Evolutionary conservation across 2,797 vertebrate species (phyloP).

Genomic region (Neosalanx taihuensis): DNA sequence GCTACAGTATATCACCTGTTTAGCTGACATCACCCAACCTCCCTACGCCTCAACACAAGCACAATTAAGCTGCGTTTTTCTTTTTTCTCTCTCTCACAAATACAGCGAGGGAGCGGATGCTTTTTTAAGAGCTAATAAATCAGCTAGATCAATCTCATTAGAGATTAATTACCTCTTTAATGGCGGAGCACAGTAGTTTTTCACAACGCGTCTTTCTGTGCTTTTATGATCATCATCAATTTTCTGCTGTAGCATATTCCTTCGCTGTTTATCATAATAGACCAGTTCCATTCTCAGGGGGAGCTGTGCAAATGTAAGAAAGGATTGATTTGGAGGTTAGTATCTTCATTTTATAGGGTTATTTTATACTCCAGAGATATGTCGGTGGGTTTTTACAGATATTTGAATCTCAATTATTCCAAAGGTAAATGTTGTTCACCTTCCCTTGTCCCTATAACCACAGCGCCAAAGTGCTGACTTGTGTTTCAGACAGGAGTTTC

Average conservation of each 20-base stretch:
- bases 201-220: conserved; percentile 22
- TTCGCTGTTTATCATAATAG: conserved; percentile 22
- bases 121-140: conserved; percentile 52
- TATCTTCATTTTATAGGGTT: not conserved
- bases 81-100: conserved; percentile 11
- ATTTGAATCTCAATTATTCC: not conserved
- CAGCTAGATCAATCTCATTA: conserved; percentile 52
- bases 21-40: not conserved
- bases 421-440: not conserved
- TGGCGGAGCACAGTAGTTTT: conserved; percentile 35
- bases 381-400: not conserved
- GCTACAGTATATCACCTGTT: not conserved
- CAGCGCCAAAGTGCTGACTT: not conserved
- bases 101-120: conserved; percentile 41
- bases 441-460: not conserved
- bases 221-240: conserved; percentile 43
- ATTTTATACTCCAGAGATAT: not conserved
- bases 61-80: conserved; percentile 27
- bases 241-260: conserved; percentile 36
- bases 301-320: not conserved
- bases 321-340: not conserved
- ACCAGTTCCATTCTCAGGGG: conserved; percentile 19
- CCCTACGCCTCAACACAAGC: not conserved
- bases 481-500: not conserved
- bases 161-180: conserved; percentile 52